phyloP scores from a whole-genome alignment of 2,113 vertebrate genomes.

The Centropus unirufus region DNA sequence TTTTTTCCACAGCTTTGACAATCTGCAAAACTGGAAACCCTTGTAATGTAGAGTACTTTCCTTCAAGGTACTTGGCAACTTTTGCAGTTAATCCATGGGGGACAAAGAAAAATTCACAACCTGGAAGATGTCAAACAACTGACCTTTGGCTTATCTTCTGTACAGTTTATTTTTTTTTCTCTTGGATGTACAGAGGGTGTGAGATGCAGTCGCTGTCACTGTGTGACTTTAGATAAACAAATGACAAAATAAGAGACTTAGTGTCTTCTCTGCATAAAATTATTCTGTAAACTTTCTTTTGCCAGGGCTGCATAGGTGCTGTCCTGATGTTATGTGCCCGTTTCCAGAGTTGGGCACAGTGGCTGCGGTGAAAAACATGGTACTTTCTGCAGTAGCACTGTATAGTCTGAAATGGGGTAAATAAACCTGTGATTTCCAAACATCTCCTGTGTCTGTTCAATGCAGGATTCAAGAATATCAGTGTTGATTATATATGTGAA shows the following conservation, averaged over 20 bases:
- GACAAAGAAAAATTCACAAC: not conserved
- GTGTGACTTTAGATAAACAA: not conserved
- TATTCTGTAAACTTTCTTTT: not conserved
- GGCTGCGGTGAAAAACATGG: not conserved
- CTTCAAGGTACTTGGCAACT: not conserved
- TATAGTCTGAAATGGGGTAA: not conserved
- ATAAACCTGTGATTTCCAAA: not conserved
- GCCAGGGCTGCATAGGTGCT: not conserved
- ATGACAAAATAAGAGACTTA: not conserved
- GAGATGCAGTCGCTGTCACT: not conserved
- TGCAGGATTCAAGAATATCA: not conserved
- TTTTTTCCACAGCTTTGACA: not conserved
- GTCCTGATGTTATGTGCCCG: not conserved
- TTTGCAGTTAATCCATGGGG: not conserved
- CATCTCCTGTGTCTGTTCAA: not conserved
- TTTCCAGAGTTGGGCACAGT: rapidly evolving
- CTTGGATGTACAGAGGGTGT: not conserved
- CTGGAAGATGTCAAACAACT: not conserved
- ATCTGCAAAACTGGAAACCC: not conserved
- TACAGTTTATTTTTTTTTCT: not conserved
- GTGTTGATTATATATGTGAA: not conserved
- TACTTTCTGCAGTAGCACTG: not conserved
- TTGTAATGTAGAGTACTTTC: not conserved
- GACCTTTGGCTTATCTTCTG: not conserved
- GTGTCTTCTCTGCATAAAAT: not conserved